These are phyloP conservation scores for Amazona finschi DNA, from an alignment of 2,797 vertebrate species.

Conservation along the genomic window DNA sequence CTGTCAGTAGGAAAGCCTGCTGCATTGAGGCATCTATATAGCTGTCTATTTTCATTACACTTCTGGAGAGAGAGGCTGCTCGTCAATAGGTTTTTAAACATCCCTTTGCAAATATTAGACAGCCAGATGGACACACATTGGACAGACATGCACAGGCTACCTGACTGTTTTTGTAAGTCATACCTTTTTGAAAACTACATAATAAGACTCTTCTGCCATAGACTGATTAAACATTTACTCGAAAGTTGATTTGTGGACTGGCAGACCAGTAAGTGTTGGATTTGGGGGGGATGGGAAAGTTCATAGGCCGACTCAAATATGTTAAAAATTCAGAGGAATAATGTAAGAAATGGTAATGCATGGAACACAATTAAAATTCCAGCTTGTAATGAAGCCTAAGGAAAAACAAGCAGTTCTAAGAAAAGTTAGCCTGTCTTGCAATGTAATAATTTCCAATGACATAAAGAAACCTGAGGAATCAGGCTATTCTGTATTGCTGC, in stretches of 20 bases:
- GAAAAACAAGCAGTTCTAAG: background rate
- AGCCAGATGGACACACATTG: background rate
- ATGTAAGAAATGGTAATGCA: background rate
- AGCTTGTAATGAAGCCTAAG: background rate
- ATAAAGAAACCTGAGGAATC: background rate
- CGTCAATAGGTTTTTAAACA: background rate
- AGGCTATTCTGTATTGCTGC: background rate
- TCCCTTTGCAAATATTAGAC: background rate
- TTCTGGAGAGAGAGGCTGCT: background rate
- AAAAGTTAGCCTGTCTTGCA: background rate
- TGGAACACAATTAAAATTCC: background rate
- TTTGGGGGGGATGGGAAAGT: background rate
- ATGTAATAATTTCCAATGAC: background rate
- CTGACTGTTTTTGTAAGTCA: background rate
- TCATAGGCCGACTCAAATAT: background rate
- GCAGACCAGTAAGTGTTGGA: background rate
- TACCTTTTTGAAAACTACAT: background rate
- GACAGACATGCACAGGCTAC: background rate
- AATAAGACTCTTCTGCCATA: background rate
- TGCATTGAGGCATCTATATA: background rate
- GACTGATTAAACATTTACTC: background rate
- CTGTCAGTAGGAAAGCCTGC: background rate
- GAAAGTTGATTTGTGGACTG: background rate
- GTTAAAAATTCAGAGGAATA: slow-evolving; percentile 5
- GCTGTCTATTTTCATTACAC: background rate